Base-by-base conservation (phyloP, 53 echinoderm and acorn worm species). In the Mesocentrotus franciscanus region DNA sequence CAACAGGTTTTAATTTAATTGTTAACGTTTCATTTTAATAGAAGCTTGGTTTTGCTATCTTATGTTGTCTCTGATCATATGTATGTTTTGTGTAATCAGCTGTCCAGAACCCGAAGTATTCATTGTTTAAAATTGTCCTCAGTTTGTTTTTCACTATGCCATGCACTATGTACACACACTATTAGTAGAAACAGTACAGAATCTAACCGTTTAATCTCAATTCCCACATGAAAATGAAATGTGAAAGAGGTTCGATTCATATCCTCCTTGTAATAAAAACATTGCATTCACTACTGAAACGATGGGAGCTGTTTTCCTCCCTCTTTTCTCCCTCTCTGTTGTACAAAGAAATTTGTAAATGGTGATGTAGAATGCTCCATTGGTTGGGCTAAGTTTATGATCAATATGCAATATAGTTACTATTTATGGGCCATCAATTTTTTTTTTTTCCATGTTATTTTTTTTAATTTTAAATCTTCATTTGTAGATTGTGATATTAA, bases 371-470 rank as follows among this genome's bases (percentile, higher is more conserved):
- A 92, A 92, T 42, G 92, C 92, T 71, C 91, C 39, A 42, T 92
- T 66, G 15, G 11, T 92, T 74, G 78, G 81, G 93, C 81, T 79
- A 93, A 56, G 49, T 93, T 59, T 79, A 93, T 60, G 93, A 93
- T 94, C 71, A 94, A 94, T 94, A 94, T 94, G 95, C 95, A 94
- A 94, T 94, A 94, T 94, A 94, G 94, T 83, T 94, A 29, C 55
- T 94, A 94, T 94, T 94, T 94, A 94, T 94, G 95, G 95, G 95
- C 95, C 95, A 87, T 94, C 66, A 26, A 84, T 84, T 66, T 85
- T 39, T 24, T 75, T 81, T 57, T 57, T 83, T 18, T 92, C 56
- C 75, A 78, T 94, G 68, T 92, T 92, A 78, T 78, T 94, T 78
- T 58, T 79, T 59, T 81, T 32, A 83, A 83, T 92, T 56, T 71